Evolutionary conservation across 2,113 vertebrate genomes (phyloP).

Genomic region (Oryzias curvinotus): DNA sequence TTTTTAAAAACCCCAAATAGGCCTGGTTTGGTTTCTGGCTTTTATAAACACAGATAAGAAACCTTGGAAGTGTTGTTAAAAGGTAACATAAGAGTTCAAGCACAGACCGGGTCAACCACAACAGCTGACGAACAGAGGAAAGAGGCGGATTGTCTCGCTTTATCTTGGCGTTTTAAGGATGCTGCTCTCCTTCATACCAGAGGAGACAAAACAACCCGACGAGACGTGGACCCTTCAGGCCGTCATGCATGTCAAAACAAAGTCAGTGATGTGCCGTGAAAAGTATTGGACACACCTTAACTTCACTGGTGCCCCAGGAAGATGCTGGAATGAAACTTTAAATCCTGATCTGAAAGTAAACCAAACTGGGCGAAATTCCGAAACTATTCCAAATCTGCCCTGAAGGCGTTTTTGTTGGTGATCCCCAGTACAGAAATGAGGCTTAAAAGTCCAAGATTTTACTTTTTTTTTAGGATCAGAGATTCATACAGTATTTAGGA

Average conservation of each 20-base stretch:
- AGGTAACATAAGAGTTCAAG: conserved; percentile 15
- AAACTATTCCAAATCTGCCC: conserved; percentile 6
- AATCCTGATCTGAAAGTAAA: conserved; percentile 8
- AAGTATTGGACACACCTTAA: conserved; percentile 11
- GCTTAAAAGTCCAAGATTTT: neutral
- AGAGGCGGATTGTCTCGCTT: neutral
- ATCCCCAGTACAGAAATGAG: neutral
- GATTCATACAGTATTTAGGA: neutral
- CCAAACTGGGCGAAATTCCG: neutral
- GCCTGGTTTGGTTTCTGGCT: conserved; percentile 14
- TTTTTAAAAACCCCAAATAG: too few species aligned
- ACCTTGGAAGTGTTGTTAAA: conserved; percentile 17
- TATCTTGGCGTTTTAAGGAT: neutral
- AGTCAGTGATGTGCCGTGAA: neutral
- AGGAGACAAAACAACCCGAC: conserved; percentile 5
- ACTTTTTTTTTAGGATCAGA: neutral
- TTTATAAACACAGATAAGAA: conserved; percentile 45
- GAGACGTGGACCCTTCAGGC: neutral
- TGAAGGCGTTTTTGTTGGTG: neutral
- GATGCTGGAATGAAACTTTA: conserved; percentile 6
- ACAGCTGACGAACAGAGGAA: conserved; percentile 31
- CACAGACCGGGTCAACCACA: conserved; percentile 30
- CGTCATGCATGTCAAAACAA: conserved; percentile 17
- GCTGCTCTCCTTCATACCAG: neutral
- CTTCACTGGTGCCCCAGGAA: neutral